Evolutionary conservation across 2,797 vertebrate species (phyloP).

Genomic region (Argentina silus): DNA sequence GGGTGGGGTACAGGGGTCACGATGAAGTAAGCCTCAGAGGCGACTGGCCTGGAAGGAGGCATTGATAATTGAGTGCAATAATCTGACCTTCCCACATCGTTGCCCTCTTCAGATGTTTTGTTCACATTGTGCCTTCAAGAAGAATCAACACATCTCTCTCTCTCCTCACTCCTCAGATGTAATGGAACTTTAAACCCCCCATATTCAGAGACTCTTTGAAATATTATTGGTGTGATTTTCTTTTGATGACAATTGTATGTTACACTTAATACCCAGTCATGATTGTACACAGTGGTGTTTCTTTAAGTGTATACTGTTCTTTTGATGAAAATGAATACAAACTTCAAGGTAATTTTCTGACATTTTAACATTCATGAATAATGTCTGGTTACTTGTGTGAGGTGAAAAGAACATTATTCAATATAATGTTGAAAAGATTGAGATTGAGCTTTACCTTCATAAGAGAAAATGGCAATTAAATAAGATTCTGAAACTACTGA

Average conservation of each 20-base stretch:
- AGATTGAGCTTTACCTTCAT: background rate
- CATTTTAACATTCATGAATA: background rate
- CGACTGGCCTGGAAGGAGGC: background rate
- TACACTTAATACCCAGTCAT: background rate
- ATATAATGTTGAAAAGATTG: too few species aligned
- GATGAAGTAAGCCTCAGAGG: background rate
- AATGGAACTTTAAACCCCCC: background rate
- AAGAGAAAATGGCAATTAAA: background rate
- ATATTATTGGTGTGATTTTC: background rate
- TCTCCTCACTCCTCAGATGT: background rate
- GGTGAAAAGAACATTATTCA: background rate
- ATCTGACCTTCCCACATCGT: background rate
- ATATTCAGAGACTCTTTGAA: background rate
- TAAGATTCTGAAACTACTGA: background rate
- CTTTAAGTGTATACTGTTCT: background rate
- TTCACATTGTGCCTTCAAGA: background rate
- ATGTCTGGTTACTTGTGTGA: background rate
- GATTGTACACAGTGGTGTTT: background rate
- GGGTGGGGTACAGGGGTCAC: background rate
- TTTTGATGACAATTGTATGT: too few species aligned
- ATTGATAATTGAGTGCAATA: background rate
- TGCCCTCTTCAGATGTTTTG: background rate
- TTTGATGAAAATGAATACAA: background rate
- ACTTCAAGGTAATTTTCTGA: background rate
- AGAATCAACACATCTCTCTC: background rate